Conservation (phyloP, 2,113 vertebrate species). For the Alligator sinensis region DNA sequence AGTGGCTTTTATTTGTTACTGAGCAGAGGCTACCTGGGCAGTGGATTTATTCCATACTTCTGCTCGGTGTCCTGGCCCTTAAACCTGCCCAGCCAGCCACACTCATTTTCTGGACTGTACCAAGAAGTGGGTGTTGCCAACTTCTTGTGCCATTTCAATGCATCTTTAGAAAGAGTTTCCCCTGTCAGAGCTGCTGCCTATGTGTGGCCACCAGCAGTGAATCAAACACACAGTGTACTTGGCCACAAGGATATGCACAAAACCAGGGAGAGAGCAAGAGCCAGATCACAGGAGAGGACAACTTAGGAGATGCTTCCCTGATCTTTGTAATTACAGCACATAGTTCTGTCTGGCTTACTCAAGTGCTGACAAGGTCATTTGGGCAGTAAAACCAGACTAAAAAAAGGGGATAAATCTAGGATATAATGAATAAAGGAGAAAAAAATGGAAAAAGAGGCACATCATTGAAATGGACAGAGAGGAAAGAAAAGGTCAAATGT, state of each 20-base stretch:
- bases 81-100: neutral
- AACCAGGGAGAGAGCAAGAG: neutral
- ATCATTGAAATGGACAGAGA: neutral
- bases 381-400: neutral
- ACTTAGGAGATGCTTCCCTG: neutral
- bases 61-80: neutral
- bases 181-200: neutral
- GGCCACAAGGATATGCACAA: neutral
- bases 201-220: neutral
- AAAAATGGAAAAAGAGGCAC: too few species aligned
- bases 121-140: neutral
- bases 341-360: rapidly evolving
- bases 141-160: neutral
- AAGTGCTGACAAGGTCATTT: neutral
- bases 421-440: neutral
- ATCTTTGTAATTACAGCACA: neutral
- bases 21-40: neutral
- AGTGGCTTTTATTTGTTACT: neutral
- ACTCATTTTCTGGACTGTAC: neutral
- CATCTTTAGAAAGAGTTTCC: neutral
- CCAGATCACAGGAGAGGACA: rapidly evolving
- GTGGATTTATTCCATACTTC: neutral
- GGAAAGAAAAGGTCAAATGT: neutral
- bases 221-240: neutral
- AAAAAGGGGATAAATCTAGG: neutral